A percentile compares a stretch with the other conserved stretches of the same genome.
Evolutionary conservation across 2,888 invertebrate species (phyloP).

Genomic region (Hyposoter dolosus): DNA sequence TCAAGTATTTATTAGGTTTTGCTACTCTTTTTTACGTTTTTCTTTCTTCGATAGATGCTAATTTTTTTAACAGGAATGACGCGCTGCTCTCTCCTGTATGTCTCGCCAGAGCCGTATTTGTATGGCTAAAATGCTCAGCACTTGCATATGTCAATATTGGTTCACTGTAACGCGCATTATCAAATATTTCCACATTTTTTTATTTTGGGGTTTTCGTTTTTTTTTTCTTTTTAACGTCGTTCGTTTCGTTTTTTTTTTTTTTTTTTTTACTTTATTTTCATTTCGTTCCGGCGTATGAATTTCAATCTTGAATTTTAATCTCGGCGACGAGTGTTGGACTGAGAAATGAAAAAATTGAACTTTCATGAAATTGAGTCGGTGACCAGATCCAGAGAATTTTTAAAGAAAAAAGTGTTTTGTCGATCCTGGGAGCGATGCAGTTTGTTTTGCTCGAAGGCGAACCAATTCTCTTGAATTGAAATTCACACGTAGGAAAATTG

Average conservation of each 20-base stretch:
- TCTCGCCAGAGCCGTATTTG: constrained; percentile 83
- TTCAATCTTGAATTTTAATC: background rate
- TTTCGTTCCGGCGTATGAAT: background rate
- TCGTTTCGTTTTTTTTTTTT: background rate
- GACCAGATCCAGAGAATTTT: background rate
- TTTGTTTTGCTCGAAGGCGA: background rate
- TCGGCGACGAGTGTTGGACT: background rate
- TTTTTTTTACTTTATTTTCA: background rate
- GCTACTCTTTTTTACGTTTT: constrained; percentile 73
- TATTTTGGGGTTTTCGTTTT: constrained; percentile 39
- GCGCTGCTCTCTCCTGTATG: constrained; percentile 81
- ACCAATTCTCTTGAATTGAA: background rate
- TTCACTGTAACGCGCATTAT: constrained; percentile 72
- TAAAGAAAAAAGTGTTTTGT: background rate
- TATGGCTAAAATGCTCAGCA: constrained; percentile 83
- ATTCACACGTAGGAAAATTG: background rate
- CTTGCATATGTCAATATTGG: constrained; percentile 76
- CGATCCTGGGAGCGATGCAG: background rate
- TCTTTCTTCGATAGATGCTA: constrained; percentile 80
- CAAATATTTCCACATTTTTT: constrained; percentile 45
- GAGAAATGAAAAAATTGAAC: background rate
- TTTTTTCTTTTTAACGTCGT: background rate
- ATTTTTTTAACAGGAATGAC: constrained; percentile 81
- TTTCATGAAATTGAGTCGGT: background rate
- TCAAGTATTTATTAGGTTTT: constrained; percentile 67